These are phyloP conservation scores for Eupeodes latifasciatus DNA, from an alignment of 2,888 invertebrate species.

Conservation along the genomic window DNA sequence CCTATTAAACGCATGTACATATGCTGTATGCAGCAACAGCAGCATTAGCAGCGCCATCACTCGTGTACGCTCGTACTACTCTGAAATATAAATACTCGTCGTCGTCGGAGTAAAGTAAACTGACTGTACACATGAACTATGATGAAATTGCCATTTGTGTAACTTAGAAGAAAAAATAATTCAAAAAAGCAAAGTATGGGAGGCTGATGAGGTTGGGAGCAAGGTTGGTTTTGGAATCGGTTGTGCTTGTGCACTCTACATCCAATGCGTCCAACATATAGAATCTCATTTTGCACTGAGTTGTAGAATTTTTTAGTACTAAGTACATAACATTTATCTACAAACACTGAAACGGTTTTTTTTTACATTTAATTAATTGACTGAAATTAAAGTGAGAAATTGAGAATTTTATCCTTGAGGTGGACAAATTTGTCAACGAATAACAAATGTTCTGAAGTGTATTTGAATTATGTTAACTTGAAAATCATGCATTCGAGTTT, in stretches of 20 bases:
- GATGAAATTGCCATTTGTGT: conserved; percentile 72
- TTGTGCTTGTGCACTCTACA: conserved; percentile 6
- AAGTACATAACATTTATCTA: conserved; percentile 17
- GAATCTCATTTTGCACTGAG: conserved; percentile 23
- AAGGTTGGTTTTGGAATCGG: conserved; percentile 28
- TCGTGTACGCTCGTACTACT: conserved; percentile 41
- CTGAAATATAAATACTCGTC: conserved; percentile 49
- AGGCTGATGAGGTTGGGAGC: conserved; percentile 49
- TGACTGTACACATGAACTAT: conserved; percentile 41
- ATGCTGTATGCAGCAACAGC: neutral
- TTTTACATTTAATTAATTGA: conserved; percentile 62
- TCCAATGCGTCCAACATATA: neutral
- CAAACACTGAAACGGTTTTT: conserved; percentile 45
- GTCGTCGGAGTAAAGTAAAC: conserved; percentile 43
- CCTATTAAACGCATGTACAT: neutral
- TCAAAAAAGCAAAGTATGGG: conserved; percentile 10
- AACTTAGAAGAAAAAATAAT: conserved; percentile 30
- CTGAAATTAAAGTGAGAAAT: conserved; percentile 73
- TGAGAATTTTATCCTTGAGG: conserved; percentile 69
- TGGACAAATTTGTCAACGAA: conserved; percentile 62
- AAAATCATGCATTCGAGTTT: conserved; percentile 20
- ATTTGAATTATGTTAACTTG: conserved; percentile 37
- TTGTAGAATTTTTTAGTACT: conserved; percentile 38
- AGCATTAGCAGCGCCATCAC: conserved; percentile 25
- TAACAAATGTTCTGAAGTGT: conserved; percentile 8